Evolutionary conservation across 2,888 invertebrate genomes (phyloP), one percentile per base, ranked within the genome.

Genomic region (Ptilodon capucinus): DNA sequence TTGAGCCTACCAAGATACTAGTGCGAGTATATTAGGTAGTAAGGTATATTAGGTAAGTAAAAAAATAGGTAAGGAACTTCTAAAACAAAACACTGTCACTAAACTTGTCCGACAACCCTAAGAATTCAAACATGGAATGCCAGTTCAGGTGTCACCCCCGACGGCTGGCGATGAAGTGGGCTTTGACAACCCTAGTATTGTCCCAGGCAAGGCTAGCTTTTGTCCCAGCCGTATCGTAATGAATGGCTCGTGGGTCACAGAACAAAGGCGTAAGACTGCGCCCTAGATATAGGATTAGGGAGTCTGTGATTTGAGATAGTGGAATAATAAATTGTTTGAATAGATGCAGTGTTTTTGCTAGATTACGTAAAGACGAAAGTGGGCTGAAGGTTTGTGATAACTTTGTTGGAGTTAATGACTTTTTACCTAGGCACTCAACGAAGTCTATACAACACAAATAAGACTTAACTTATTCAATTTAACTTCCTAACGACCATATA

Each of bases 91-190:
- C n/a, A n/a, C n/a, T n/a, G n/a, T n/a, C n/a, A 34, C 11, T 16
- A 4, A 16, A 16, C 16, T 1, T 16, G 7, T 16, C 8, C 2
- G 14, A 5, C 17, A 17, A 2, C 11, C 16, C 16, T 34, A 14
- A 32, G 8, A 34, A 8, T 2, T 18, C 1, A 17, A 9, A 11
- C 11, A 36, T 36, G 16, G 2, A 11, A 18, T 36, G 18, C 36
- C 48, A 54, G 59, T 59, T 66, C 66, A 68, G 68, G 69, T 71
- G 65, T 60, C 64, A 63, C 40, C 58, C 71, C 58, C 72, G 70
- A 69, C 70, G 71, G 74, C 61, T 58, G 54, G n/a, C n/a, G n/a
- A 64, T 65, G 63, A 69, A 68, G 58, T 57, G 52, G 57, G 57
- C 52, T 64, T 66, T 72, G 61, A 65, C 14, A 36, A 16, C 16